phyloP scores from a whole-genome alignment of 2,888 invertebrate species.

The Hololepta plana region DNA sequence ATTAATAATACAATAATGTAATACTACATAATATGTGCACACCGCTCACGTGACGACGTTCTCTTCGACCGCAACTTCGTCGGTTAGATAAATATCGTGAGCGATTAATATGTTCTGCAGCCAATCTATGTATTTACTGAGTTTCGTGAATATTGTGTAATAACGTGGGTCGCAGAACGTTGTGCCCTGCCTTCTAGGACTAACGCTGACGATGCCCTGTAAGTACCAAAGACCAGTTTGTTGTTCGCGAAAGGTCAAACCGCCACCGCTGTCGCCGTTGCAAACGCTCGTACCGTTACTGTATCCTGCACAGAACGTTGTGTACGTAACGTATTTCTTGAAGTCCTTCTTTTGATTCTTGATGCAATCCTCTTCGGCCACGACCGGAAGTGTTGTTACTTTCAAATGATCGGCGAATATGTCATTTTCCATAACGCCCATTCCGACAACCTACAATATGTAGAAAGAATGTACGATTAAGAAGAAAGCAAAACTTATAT shows the following conservation, averaged over 20 bases:
- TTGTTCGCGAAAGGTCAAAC: conserved; percentile 29
- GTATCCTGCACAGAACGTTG: conserved; percentile 44
- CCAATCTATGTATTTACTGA: conserved; percentile 20
- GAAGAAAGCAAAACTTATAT: too few relatives aligned
- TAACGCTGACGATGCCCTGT: conserved; percentile 30
- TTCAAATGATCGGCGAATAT: conserved; percentile 31
- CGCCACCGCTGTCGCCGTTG: conserved; percentile 47
- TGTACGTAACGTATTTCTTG: conserved; percentile 33
- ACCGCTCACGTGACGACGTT: too few relatives aligned
- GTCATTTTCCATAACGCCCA: conserved; percentile 40
- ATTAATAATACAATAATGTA: too few relatives aligned
- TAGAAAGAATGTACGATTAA: too few relatives aligned
- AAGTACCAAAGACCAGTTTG: conserved; percentile 19
- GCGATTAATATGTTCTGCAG: conserved; percentile 43
- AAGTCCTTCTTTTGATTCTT: conserved; percentile 30
- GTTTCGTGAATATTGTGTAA: conserved; percentile 30
- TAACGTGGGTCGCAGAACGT: conserved; percentile 25
- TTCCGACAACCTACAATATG: conserved; percentile 32
- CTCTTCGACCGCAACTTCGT: conserved; percentile 47
- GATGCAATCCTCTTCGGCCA: conserved; percentile 33
- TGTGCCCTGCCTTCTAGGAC: conserved; percentile 23
- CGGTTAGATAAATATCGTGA: conserved; percentile 41
- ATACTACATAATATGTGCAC: too few relatives aligned
- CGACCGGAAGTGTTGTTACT: conserved; percentile 30
- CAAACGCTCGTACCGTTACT: conserved; percentile 36